These are phyloP conservation scores for Harpalus rubripes DNA, from an alignment of 2,888 invertebrate genomes.

Conservation along the genomic window DNA sequence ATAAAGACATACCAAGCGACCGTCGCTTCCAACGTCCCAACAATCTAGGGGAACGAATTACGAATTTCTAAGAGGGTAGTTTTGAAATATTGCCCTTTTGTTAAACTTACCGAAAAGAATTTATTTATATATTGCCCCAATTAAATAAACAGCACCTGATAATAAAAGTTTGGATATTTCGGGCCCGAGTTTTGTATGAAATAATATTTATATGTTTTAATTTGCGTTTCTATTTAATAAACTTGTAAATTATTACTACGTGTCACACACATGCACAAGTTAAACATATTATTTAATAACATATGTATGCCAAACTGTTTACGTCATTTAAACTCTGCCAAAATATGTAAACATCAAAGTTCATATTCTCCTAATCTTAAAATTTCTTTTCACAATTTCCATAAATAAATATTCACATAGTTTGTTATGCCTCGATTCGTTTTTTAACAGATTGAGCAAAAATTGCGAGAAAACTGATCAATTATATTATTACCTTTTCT, in stretches of 20 bases:
- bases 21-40: not conserved
- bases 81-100: too few relatives aligned
- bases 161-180: too few relatives aligned
- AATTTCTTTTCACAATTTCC: not conserved
- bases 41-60: not conserved
- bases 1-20: slow-evolving; percentile 49
- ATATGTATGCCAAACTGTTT: slow-evolving; percentile 37
- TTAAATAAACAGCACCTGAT: too few relatives aligned
- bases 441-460: too few relatives aligned
- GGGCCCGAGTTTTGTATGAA: too few relatives aligned
- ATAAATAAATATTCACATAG: not conserved
- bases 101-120: too few relatives aligned
- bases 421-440: too few relatives aligned
- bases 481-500: too few relatives aligned
- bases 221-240: not conserved
- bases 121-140: too few relatives aligned
- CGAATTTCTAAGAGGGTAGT: not conserved
- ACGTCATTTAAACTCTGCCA: slow-evolving; percentile 50
- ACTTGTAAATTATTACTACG: not conserved
- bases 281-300: slow-evolving; percentile 1
- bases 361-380: slow-evolving; percentile 11
- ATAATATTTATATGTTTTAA: not conserved
- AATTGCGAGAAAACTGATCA: too few relatives aligned
- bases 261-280: not conserved
- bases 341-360: slow-evolving; percentile 44